Percentiles rank a stretch among this genome's conserved stretches.
Conservation (phyloP, 1,140 invertebrate genomes). For the Bombus breviceps region DNA sequence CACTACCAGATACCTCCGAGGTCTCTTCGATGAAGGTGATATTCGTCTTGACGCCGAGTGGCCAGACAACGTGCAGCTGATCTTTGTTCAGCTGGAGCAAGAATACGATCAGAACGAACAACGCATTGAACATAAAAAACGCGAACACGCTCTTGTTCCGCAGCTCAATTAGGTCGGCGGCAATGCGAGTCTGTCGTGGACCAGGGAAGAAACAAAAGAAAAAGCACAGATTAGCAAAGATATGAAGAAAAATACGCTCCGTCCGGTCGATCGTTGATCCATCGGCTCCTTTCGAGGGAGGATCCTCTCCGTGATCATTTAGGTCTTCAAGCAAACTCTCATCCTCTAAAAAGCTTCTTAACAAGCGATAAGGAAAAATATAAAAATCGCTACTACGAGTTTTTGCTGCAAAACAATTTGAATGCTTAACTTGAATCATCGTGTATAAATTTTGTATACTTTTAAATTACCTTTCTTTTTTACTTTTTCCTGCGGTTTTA, state of each 20-base stretch:
- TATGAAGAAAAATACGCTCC: slow-evolving; percentile 56
- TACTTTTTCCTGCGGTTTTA: not conserved
- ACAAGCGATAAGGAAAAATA: not conserved
- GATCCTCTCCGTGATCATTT: not conserved
- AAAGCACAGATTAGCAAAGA: slow-evolving; percentile 68
- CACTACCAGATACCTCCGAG: slow-evolving; percentile 87
- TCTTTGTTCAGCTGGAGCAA: slow-evolving; percentile 99
- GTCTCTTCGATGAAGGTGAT: slow-evolving; percentile 96
- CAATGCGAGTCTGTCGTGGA: slow-evolving; percentile 91
- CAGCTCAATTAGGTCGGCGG: slow-evolving; percentile 94
- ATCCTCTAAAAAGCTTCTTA: not conserved
- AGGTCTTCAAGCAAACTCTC: not conserved
- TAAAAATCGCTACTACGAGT: too few species aligned
- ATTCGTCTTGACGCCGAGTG: slow-evolving; percentile 96
- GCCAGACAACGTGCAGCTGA: slow-evolving; percentile 97
- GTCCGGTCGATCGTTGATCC: slow-evolving; percentile 54
- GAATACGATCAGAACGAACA: slow-evolving; percentile 99
- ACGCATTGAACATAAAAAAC: slow-evolving; percentile 99
- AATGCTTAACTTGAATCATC: not conserved
- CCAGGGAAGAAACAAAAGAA: slow-evolving; percentile 73
- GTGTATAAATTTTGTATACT: not conserved
- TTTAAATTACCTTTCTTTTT: not conserved
- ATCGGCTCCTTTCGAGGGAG: slow-evolving; percentile 7
- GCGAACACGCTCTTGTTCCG: slow-evolving; percentile 98
- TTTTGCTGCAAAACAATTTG: slow-evolving; percentile 5